Evolutionary conservation across 2,113 vertebrate genomes (phyloP).

Genomic region (Apus apus): DNA sequence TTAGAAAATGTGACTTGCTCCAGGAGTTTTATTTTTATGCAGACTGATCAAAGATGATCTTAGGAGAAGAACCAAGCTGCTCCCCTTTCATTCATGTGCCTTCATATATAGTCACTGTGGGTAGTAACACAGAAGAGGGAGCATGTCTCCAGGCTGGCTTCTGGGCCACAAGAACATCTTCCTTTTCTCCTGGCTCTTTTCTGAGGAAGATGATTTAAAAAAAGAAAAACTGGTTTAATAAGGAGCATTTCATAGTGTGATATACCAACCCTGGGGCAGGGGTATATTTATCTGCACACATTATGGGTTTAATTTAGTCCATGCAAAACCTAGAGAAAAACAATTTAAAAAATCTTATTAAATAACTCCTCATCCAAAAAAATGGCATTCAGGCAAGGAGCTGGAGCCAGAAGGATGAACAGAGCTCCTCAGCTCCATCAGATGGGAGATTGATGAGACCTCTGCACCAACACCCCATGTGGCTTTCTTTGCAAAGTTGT

Average conservation of each 20-base stretch:
- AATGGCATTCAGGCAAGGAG: not conserved
- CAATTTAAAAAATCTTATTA: not conserved
- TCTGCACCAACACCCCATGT: not conserved
- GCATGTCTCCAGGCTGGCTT: not conserved
- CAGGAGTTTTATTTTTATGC: not conserved
- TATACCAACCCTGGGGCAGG: not conserved
- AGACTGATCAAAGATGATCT: not conserved
- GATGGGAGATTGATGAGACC: not conserved
- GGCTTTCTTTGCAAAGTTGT: not conserved
- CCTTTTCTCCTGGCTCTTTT: not conserved
- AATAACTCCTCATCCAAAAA: not conserved
- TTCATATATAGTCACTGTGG: not conserved
- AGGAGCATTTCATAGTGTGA: conserved; percentile 19
- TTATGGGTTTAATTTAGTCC: conserved; percentile 44
- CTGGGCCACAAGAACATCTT: not conserved
- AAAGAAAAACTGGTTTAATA: conserved; percentile 64
- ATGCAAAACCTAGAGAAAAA: not conserved
- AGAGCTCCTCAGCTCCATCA: not conserved
- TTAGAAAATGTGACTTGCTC: not conserved
- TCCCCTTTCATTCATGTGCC: not conserved
- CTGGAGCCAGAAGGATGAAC: not conserved
- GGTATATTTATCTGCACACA: conserved; percentile 7
- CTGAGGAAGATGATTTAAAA: conserved; percentile 20
- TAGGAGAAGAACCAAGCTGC: not conserved
- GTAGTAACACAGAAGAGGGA: not conserved